Percentiles rank a stretch among this genome's conserved stretches.
These are phyloP conservation scores for Scleropages formosus DNA, from an alignment of 2,797 vertebrate genomes.

Conservation along the genomic window DNA sequence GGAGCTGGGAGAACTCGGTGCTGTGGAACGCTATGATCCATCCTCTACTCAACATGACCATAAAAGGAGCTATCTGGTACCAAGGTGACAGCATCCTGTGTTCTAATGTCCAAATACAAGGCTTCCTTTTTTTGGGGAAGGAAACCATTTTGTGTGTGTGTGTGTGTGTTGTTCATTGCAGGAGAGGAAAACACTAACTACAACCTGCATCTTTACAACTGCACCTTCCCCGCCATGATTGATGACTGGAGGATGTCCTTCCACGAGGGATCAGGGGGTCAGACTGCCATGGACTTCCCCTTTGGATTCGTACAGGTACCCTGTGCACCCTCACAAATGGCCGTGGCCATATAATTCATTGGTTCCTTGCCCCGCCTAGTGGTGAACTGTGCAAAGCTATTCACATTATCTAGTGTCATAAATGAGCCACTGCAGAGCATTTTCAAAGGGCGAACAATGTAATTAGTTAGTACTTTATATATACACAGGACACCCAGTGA, in stretches of 20 bases:
- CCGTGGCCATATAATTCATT: too few relatives aligned
- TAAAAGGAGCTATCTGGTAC: constrained; percentile 88
- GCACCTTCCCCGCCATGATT: constrained; percentile 85
- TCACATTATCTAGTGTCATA: too few relatives aligned
- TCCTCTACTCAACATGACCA: constrained; percentile 81
- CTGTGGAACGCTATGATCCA: constrained; percentile 95
- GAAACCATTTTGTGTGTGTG: not conserved
- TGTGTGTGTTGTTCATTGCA: constrained; percentile 45
- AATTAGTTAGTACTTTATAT: too few relatives aligned
- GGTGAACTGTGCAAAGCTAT: too few relatives aligned
- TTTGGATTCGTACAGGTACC: constrained; percentile 92
- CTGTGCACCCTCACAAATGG: not conserved
- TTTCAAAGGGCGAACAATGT: too few relatives aligned
- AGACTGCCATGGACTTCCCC: constrained; percentile 76
- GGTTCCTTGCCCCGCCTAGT: too few relatives aligned
- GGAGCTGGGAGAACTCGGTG: constrained; percentile 51
- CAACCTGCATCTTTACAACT: constrained; percentile 77
- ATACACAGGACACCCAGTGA: too few relatives aligned
- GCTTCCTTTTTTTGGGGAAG: not conserved
- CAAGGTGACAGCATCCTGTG: constrained; percentile 71
- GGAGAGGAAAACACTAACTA: constrained; percentile 74
- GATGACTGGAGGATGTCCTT: constrained; percentile 84
- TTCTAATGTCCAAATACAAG: not conserved
- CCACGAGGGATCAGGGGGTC: constrained; percentile 69
- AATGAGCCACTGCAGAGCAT: too few relatives aligned